Conservation (phyloP, 2,797 vertebrate genomes). For the Vultur gryphus region DNA sequence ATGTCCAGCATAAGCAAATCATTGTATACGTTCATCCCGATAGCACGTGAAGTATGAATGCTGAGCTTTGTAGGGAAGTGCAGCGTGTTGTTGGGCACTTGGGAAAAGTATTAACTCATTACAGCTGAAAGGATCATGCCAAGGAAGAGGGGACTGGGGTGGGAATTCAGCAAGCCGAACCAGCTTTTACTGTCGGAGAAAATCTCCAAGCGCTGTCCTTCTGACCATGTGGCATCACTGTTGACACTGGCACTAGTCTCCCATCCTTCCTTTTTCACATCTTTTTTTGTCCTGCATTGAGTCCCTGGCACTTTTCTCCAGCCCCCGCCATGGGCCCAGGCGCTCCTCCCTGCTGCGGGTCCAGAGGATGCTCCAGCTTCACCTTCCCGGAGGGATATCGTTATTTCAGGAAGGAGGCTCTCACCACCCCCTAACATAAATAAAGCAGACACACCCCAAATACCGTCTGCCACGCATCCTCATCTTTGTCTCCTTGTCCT, state of each 20-base stretch:
- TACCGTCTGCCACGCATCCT: not conserved
- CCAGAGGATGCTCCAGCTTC: not conserved
- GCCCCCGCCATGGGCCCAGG: not conserved
- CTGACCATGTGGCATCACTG: not conserved
- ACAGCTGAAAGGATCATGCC: not conserved
- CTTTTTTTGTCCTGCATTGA: not conserved
- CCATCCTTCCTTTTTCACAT: not conserved
- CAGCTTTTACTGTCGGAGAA: not conserved
- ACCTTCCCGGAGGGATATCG: not conserved
- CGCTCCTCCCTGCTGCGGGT: not conserved
- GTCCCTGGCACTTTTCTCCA: not conserved
- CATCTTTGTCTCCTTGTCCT: not conserved
- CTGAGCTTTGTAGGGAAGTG: constrained; percentile 1
- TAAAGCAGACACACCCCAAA: not conserved
- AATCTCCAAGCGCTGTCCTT: not conserved
- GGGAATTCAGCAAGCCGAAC: not conserved
- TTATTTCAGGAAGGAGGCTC: not conserved
- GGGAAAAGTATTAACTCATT: not conserved
- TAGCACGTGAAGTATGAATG: not conserved
- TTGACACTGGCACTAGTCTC: not conserved
- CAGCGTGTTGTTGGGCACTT: not conserved
- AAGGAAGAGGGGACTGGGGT: not conserved
- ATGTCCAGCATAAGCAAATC: not conserved
- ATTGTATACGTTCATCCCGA: not conserved
- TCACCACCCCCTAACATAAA: not conserved